A percentile compares a stretch with the other conserved stretches of the same genome.
Evolutionary conservation across 2,113 vertebrate species (phyloP).

Genomic region (Riparia riparia): DNA sequence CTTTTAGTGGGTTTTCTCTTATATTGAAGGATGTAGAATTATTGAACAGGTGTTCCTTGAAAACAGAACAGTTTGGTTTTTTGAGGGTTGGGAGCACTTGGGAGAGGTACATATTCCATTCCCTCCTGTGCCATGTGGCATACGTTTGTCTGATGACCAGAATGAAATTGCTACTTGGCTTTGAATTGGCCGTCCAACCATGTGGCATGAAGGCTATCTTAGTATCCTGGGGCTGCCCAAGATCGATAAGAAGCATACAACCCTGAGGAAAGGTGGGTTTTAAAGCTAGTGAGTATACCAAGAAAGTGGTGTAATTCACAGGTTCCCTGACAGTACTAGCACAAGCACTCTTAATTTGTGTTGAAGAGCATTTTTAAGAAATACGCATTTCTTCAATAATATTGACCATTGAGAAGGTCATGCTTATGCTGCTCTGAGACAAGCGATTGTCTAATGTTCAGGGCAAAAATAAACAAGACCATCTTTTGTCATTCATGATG

Average conservation of each 20-base stretch:
- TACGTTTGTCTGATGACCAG: not conserved
- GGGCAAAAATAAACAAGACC: not conserved
- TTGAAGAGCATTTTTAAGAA: not conserved
- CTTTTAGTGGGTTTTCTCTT: not conserved
- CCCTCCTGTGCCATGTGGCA: fast-evolving
- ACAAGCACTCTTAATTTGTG: not conserved
- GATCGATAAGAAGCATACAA: not conserved
- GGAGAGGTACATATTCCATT: not conserved
- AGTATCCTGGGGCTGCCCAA: not conserved
- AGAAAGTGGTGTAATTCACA: not conserved
- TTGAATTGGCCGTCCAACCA: not conserved
- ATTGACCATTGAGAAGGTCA: not conserved
- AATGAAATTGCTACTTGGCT: not conserved
- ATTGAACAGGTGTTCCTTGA: not conserved
- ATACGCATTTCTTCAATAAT: not conserved
- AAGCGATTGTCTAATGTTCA: not conserved
- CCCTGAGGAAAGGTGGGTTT: not conserved
- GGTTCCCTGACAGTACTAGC: not conserved
- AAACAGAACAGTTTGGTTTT: not conserved
- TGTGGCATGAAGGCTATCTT: not conserved
- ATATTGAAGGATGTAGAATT: not conserved
- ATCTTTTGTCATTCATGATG: not conserved
- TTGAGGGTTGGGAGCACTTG: fast-evolving
- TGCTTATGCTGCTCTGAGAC: not conserved
- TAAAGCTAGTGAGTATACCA: not conserved